phyloP scores from a whole-genome alignment of 2,888 invertebrate species.

The Vanessa cardui region DNA sequence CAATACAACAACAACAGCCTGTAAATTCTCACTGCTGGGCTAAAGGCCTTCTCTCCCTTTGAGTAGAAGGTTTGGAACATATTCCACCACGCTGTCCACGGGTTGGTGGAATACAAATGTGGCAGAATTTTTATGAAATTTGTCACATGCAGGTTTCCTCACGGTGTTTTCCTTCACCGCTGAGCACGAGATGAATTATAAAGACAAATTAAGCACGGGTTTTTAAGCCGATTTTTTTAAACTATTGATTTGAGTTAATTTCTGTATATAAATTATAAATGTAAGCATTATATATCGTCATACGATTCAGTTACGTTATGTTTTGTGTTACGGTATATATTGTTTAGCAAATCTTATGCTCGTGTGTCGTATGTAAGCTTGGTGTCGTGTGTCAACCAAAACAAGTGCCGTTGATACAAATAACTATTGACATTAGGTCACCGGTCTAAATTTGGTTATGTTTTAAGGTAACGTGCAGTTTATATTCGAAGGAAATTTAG shows the following conservation, averaged over 20 bases:
- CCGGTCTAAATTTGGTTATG: conserved; percentile 14
- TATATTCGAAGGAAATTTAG: not conserved
- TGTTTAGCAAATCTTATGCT: conserved; percentile 41
- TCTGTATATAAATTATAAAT: not conserved
- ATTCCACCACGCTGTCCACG: too few species aligned
- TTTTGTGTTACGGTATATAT: conserved; percentile 34
- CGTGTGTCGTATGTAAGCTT: conserved; percentile 30
- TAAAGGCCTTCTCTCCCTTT: too few species aligned
- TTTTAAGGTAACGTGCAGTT: not conserved
- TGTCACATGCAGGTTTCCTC: too few species aligned
- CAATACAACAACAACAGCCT: too few species aligned
- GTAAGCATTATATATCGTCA: conserved; percentile 9
- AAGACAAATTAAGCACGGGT: too few species aligned
- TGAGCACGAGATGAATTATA: too few species aligned
- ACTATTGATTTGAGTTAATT: not conserved
- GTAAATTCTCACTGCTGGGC: too few species aligned
- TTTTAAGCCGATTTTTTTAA: too few species aligned
- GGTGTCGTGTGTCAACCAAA: conserved; percentile 36
- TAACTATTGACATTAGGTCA: conserved; percentile 26
- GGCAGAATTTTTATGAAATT: too few species aligned
- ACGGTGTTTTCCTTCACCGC: too few species aligned
- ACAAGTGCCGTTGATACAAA: conserved; percentile 29
- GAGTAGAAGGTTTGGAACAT: too few species aligned
- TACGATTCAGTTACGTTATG: conserved; percentile 33
- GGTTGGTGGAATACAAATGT: too few species aligned